Conservation (phyloP, 2,113 vertebrate genomes). For the Trinectes maculatus region DNA sequence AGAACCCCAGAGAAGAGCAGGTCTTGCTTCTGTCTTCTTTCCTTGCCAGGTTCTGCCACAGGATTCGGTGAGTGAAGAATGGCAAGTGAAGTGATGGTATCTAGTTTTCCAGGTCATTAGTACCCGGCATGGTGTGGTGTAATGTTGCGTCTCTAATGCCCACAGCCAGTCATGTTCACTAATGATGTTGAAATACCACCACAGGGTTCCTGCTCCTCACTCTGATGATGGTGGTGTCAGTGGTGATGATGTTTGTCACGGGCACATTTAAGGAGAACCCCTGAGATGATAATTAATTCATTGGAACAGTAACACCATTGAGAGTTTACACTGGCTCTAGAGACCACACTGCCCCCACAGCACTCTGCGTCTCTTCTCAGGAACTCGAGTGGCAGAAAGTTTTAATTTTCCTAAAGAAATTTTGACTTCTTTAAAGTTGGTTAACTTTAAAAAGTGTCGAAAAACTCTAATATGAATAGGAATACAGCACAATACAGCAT, state of each 20-base stretch:
- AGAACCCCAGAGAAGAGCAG: neutral
- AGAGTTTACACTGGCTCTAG: conserved; percentile 39
- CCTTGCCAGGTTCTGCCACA: conserved; percentile 21
- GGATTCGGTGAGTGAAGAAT: conserved; percentile 70
- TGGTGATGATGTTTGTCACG: conserved; percentile 75
- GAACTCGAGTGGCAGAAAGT: too few species aligned
- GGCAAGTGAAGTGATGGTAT: conserved; percentile 74
- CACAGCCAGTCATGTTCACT: conserved; percentile 81
- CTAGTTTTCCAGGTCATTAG: conserved; percentile 84
- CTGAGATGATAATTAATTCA: conserved; percentile 71
- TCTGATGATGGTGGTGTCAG: conserved; percentile 66
- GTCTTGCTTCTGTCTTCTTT: conserved; percentile 1
- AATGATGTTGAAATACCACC: conserved; percentile 83
- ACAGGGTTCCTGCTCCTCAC: conserved; percentile 60
- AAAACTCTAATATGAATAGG: conserved; percentile 45
- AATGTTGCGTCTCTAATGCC: conserved; percentile 85
- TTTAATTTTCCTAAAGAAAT: too few species aligned
- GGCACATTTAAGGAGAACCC: conserved; percentile 66
- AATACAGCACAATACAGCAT: conserved; percentile 52
- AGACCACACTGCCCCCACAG: conserved; percentile 18
- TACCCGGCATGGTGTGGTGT: conserved; percentile 75
- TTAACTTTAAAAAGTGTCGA: conserved; percentile 48
- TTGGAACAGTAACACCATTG: conserved; percentile 20
- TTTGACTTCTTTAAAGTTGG: too few species aligned
- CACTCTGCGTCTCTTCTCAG: too few species aligned